Evolutionary conservation across 2,113 vertebrate species (phyloP), one percentile per base, ranked within the genome.

Genomic region (Myotis davidii): DNA sequence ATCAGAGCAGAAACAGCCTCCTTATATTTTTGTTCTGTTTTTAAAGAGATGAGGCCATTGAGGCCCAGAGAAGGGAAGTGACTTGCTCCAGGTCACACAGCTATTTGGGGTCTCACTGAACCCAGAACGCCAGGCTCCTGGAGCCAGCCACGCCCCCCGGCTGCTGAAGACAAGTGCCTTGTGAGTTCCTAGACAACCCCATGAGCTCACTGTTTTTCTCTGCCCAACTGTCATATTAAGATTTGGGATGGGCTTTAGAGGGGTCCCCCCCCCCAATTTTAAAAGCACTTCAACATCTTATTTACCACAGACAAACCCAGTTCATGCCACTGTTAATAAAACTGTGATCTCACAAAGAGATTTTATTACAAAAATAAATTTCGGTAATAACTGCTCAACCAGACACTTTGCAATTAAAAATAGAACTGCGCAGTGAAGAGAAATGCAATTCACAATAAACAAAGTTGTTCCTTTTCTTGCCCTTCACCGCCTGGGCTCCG

Each of bases 321-420:
- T 82, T 96, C 87, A 67, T 3, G 6, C 76, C 91, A 83, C 88
- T 91, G 91, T 96, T 97, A 90, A 94, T 85, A 96, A 70, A 96
- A 96, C 18, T 64, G 56, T 89, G 93, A 96, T 93, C 97, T 96
- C 95, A 95, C 77, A 96, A 91, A 96, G n/a, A 17, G 56, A 45
- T 69, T 97, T 96, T 97, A 96, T 97, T 96, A 97, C 64, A 50
- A 97, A 98, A 98, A 97, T 97, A 97, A 97, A 96, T 96, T 85
- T 86, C 90, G 85, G 39, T 90, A 96, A 95, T 84, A 89, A 97
- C 94, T 92, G 56, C 83, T 96, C 96, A 96, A 70, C 50, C 61
- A 90, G 94, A 89, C 69, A 88, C 50, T 97, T 97, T 84, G 87
- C 77, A 97, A 98, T 97, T 97, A 98, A 97, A 98, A 97, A 96